Evolutionary conservation across 1,140 invertebrate species (phyloP).

Genomic region (Drosophila subpulchrella): DNA sequence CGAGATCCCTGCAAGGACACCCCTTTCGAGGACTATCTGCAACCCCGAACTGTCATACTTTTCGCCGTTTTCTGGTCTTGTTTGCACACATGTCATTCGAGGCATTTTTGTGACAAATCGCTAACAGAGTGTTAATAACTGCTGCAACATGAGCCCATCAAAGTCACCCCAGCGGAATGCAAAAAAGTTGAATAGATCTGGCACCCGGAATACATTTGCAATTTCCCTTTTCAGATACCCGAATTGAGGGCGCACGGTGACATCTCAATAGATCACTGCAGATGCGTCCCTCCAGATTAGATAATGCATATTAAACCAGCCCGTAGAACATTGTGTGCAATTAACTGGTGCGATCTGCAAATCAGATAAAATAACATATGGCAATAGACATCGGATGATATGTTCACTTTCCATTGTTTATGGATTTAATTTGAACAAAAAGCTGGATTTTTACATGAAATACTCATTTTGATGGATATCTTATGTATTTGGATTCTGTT

Average conservation of each 20-base stretch:
- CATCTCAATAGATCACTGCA: slow-evolving; percentile 66
- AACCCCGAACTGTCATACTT: slow-evolving; percentile 20
- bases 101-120: slow-evolving; percentile 75
- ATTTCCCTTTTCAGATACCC: slow-evolving; percentile 18
- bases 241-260: slow-evolving; percentile 31
- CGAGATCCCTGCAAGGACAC: slow-evolving; percentile 26
- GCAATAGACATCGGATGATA: slow-evolving; percentile 5
- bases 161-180: slow-evolving; percentile 46
- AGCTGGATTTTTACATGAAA: slow-evolving; percentile 19
- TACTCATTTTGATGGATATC: slow-evolving; percentile 19
- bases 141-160: slow-evolving; percentile 26
- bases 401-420: slow-evolving; percentile 2
- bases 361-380: slow-evolving; percentile 29
- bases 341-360: slow-evolving; percentile 34
- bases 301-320: slow-evolving; percentile 29
- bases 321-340: slow-evolving; percentile 8
- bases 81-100: slow-evolving; percentile 79
- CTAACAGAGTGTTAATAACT: slow-evolving; percentile 77
- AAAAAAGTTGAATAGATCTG: slow-evolving; percentile 13
- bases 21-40: slow-evolving; percentile 48
- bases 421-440: slow-evolving; percentile 7
- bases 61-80: slow-evolving; percentile 51
- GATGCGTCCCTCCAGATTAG: slow-evolving; percentile 55
- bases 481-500: neutral
- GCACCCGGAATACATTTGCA: slow-evolving; percentile 25